phyloP scores from a whole-genome alignment of 2,113 vertebrate genomes.

The Bubo blakistoni region DNA sequence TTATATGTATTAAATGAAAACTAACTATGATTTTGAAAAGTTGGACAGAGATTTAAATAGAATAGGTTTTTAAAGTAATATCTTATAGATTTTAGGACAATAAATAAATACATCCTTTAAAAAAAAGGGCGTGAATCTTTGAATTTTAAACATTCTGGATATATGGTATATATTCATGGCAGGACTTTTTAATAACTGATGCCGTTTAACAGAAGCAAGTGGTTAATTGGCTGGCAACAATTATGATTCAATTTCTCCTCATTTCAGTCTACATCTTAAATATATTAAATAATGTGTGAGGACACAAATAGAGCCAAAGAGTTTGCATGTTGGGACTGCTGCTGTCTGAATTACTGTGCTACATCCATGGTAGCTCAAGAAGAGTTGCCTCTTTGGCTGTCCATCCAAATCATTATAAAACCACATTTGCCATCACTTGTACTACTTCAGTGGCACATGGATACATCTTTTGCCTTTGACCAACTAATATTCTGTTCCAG shows the following conservation, averaged over 20 bases:
- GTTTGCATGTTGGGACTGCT: background rate
- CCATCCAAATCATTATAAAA: background rate
- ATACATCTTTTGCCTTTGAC: conserved; percentile 24
- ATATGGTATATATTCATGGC: background rate
- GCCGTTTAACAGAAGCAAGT: background rate
- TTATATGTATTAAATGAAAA: background rate
- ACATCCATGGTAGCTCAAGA: background rate
- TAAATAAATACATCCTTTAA: background rate
- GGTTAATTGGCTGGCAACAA: background rate
- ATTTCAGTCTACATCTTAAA: background rate
- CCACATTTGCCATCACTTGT: background rate
- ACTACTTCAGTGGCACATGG: background rate
- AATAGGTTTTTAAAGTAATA: background rate
- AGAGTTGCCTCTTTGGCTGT: background rate
- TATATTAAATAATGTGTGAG: background rate
- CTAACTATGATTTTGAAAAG: background rate
- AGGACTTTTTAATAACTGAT: background rate
- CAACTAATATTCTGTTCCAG: conserved; percentile 27
- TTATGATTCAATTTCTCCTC: background rate
- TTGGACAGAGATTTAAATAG: background rate
- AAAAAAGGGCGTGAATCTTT: background rate
- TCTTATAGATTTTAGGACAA: background rate
- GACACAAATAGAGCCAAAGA: background rate
- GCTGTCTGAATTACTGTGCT: background rate
- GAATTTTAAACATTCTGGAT: background rate